Evolutionary conservation across 1,140 invertebrate genomes (phyloP).

Genomic region (Pseudomyrmex cubaensis): DNA sequence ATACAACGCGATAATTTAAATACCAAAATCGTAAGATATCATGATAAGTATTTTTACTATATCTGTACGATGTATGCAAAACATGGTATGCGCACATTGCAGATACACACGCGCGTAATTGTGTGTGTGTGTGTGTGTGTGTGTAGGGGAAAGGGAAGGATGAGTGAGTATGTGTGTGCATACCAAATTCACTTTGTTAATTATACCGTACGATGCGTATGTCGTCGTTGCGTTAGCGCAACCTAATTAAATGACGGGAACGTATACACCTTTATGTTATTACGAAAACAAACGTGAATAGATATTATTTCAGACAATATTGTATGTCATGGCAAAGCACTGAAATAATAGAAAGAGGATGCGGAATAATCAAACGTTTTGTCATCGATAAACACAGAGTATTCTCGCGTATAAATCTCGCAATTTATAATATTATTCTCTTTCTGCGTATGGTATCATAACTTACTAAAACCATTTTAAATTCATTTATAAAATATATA

Average conservation of each 20-base stretch:
- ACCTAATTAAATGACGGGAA: conserved; percentile 55
- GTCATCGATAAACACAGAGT: conserved; percentile 19
- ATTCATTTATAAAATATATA: not conserved
- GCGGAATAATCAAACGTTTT: conserved; percentile 42
- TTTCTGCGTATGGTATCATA: not conserved
- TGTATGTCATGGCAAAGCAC: conserved; percentile 23
- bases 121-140: no score
- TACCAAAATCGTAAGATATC: no score
- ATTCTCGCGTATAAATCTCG: conserved; percentile 22
- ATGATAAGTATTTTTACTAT: no score
- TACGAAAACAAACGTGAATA: conserved; percentile 50
- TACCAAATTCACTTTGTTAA: conserved; percentile 51
- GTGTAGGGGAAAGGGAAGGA: no score
- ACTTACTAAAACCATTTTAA: not conserved
- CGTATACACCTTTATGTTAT: conserved; percentile 54
- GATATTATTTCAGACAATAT: conserved; percentile 61
- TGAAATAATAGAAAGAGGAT: conserved; percentile 47
- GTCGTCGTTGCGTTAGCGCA: conserved; percentile 32
- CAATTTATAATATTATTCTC: conserved; percentile 22
- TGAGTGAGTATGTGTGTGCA: not conserved
- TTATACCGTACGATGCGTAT: conserved; percentile 17
- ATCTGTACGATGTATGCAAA: no score
- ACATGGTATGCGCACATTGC: no score
- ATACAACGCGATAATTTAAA: no score
- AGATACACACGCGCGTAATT: no score